A percentile compares a stretch with the other conserved stretches of the same genome.
phyloP scores from a whole-genome alignment of 2,888 invertebrate genomes.

The Acleris literana region DNA sequence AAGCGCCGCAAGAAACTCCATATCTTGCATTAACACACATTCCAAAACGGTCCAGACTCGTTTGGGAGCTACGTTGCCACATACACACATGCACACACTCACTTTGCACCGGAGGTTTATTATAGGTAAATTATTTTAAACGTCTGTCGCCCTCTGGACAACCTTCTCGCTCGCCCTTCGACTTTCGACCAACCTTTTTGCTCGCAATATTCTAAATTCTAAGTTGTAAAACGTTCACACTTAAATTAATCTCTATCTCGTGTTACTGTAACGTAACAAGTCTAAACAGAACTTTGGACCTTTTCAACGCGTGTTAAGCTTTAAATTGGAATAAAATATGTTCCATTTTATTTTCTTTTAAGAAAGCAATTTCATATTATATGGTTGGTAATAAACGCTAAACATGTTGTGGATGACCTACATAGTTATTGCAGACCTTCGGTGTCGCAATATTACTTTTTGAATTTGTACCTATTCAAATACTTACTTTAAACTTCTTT shows the following conservation, averaged over 20 bases:
- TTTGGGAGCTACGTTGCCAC: too few species aligned
- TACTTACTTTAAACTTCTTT: too few species aligned
- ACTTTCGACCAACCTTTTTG: conserved; percentile 43
- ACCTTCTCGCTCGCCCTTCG: conserved; percentile 23
- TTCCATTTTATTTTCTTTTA: background rate
- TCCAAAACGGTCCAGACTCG: too few species aligned
- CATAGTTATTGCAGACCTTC: background rate
- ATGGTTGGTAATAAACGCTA: conserved; percentile 25
- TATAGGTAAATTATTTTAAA: conserved; percentile 11
- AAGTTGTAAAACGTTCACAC: conserved; percentile 41
- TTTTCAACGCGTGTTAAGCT: background rate
- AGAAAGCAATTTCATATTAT: conserved; percentile 9
- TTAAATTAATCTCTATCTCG: conserved; percentile 41
- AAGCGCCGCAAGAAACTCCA: too few species aligned
- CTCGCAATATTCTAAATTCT: conserved; percentile 38
- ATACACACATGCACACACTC: too few species aligned
- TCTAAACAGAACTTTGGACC: background rate
- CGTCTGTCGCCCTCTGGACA: conserved; percentile 24
- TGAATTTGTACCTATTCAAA: too few species aligned
- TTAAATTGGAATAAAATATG: background rate
- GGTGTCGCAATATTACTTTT: too few species aligned
- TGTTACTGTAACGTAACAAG: conserved; percentile 20
- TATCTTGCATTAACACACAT: too few species aligned
- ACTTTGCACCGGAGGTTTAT: background rate
- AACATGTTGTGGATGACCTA: conserved; percentile 12